phyloP scores from a whole-genome alignment of 2,797 vertebrate species.

The Harpagifer antarcticus region DNA sequence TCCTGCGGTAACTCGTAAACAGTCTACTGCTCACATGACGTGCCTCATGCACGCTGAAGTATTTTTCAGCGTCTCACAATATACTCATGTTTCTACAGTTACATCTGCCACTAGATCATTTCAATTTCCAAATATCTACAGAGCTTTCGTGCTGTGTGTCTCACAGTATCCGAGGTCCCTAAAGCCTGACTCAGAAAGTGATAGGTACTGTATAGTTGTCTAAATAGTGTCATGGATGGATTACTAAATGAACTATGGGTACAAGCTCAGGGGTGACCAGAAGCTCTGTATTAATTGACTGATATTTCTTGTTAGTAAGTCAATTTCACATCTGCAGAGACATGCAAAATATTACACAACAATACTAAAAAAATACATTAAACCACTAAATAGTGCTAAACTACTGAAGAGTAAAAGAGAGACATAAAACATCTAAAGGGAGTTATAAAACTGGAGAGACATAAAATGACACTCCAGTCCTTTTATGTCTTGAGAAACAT shows the following conservation, averaged over 20 bases:
- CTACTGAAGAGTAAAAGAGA: too few species aligned
- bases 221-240: slow-evolving; percentile 12
- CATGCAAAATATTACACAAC: neutral
- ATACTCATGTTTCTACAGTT: slow-evolving; percentile 27
- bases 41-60: slow-evolving; percentile 44
- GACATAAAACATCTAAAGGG: too few species aligned
- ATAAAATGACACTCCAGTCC: too few species aligned
- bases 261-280: neutral
- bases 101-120: slow-evolving; percentile 28
- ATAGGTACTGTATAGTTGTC: too few species aligned
- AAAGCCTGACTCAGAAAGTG: too few species aligned
- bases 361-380: too few species aligned
- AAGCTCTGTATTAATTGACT: slow-evolving; percentile 14
- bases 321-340: neutral
- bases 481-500: too few species aligned
- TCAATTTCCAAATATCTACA: slow-evolving; percentile 5
- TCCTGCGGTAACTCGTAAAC: slow-evolving; percentile 75
- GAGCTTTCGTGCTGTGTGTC: slow-evolving; percentile 3
- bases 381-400: too few species aligned
- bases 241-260: neutral
- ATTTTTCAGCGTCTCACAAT: slow-evolving; percentile 33
- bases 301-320: neutral
- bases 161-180: neutral
- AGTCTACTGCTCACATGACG: slow-evolving; percentile 68
- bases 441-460: too few species aligned